Evolutionary conservation across 2,888 invertebrate species (phyloP).

Genomic region (Prosapia bicincta): DNA sequence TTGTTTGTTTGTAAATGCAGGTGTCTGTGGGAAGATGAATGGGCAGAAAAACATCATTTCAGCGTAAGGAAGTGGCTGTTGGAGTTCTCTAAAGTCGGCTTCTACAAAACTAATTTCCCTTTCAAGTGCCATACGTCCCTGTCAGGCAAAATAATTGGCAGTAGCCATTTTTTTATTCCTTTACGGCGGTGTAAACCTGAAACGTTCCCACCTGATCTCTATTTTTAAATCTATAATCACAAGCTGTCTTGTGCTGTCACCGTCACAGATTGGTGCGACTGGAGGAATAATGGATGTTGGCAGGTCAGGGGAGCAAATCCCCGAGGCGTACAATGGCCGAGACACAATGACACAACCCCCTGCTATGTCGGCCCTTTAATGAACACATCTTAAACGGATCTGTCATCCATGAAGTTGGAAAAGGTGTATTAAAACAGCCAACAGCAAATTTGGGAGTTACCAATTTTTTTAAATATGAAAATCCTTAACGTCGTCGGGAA

Average conservation of each 20-base stretch:
- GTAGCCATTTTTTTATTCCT: not conserved
- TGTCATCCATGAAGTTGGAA: not conserved
- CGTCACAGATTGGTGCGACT: not conserved
- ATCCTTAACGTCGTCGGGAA: too few species aligned
- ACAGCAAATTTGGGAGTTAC: too few species aligned
- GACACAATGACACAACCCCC: not conserved
- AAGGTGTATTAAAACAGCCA: not conserved
- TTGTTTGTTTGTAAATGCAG: not conserved
- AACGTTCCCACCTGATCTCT: not conserved
- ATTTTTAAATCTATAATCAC: not conserved
- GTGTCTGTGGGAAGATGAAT: not conserved
- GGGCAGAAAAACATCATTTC: not conserved
- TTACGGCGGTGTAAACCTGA: not conserved
- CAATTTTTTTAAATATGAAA: too few species aligned
- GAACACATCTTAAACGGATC: not conserved
- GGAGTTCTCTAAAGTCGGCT: not conserved
- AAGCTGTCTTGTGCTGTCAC: not conserved
- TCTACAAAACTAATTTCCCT: not conserved
- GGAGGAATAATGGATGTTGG: not conserved
- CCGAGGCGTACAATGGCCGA: not conserved
- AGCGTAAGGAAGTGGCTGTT: not conserved
- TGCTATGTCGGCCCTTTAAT: not conserved
- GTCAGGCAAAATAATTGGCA: not conserved
- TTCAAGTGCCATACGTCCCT: slow-evolving; percentile 2
- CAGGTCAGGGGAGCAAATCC: not conserved